Conservation (phyloP, 2,797 vertebrate genomes). For the Rhinella marina region DNA sequence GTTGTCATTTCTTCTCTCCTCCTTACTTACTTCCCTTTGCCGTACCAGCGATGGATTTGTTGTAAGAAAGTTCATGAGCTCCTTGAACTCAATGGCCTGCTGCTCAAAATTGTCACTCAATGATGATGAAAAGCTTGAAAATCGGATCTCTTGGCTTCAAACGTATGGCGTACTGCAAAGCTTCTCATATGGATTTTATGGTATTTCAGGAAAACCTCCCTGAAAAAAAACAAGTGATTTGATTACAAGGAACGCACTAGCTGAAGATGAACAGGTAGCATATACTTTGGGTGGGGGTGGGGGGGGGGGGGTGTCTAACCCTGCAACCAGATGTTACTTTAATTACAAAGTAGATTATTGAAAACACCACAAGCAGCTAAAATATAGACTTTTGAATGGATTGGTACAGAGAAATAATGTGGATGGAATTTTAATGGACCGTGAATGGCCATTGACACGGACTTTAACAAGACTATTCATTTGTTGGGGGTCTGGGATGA, state of each 20-base stretch:
- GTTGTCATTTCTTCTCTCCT: slow-evolving; percentile 97
- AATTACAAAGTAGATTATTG: too few species aligned
- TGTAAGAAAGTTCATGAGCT: slow-evolving; percentile 99
- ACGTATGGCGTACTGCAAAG: slow-evolving; percentile 97
- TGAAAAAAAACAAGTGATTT: slow-evolving; percentile 93
- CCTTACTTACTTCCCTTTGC: slow-evolving; percentile 97
- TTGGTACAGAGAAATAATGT: too few species aligned
- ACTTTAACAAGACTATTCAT: too few species aligned
- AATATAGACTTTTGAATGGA: too few species aligned
- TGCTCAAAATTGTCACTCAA: slow-evolving; percentile 94
- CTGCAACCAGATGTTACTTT: too few species aligned
- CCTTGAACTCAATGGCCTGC: slow-evolving; percentile 89
- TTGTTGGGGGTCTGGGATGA: too few species aligned
- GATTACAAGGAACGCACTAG: slow-evolving; percentile 91
- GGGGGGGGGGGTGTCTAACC: too few species aligned
- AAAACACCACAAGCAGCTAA: too few species aligned
- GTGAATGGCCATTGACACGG: too few species aligned
- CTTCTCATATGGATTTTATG: slow-evolving; percentile 98
- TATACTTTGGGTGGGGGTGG: slow-evolving; percentile 71
- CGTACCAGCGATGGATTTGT: slow-evolving; percentile 98
- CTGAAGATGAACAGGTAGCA: slow-evolving; percentile 94
- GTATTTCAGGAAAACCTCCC: slow-evolving; percentile 95
- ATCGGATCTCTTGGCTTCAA: slow-evolving; percentile 98
- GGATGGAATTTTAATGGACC: too few species aligned
- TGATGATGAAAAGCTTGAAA: slow-evolving; percentile 99